Evolutionary conservation across 2,888 invertebrate genomes (phyloP).

Genomic region (Rhagophthalmus giganteus): DNA sequence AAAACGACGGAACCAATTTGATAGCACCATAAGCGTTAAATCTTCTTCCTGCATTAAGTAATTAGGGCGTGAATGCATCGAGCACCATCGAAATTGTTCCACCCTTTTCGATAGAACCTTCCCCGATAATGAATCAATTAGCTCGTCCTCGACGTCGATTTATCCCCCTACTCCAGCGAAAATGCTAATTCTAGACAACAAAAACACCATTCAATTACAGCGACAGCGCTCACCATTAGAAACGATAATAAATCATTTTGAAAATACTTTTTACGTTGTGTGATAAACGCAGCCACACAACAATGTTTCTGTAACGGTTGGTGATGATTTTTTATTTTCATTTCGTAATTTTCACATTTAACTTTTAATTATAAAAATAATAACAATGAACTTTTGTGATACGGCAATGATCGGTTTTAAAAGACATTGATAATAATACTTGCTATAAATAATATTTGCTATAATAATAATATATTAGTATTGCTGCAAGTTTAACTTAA

Average conservation of each 20-base stretch:
- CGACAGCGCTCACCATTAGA: slow-evolving; percentile 31
- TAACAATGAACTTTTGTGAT: too few species aligned
- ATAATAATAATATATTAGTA: too few species aligned
- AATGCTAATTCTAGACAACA: slow-evolving; percentile 46
- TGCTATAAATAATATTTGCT: too few species aligned
- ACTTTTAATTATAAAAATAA: too few species aligned
- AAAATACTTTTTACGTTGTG: slow-evolving; percentile 16
- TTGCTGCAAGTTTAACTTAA: too few species aligned
- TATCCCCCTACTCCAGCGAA: slow-evolving; percentile 34
- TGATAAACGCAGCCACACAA: slow-evolving; percentile 19
- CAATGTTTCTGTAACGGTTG: slow-evolving; percentile 18
- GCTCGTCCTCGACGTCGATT: slow-evolving; percentile 30
- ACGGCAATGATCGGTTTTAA: too few species aligned
- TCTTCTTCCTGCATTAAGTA: too few species aligned
- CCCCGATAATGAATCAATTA: slow-evolving; percentile 39
- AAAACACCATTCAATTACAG: slow-evolving; percentile 47
- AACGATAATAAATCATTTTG: slow-evolving; percentile 23
- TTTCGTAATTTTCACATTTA: too few species aligned
- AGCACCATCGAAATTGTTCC: slow-evolving; percentile 6
- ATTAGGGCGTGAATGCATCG: not conserved
- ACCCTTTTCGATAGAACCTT: slow-evolving; percentile 16
- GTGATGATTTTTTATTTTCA: too few species aligned
- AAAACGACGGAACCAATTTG: too few species aligned
- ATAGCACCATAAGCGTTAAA: too few species aligned
- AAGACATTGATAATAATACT: too few species aligned